Evolutionary conservation across 2,888 invertebrate species (phyloP).

Genomic region (Podabrus alpinus): DNA sequence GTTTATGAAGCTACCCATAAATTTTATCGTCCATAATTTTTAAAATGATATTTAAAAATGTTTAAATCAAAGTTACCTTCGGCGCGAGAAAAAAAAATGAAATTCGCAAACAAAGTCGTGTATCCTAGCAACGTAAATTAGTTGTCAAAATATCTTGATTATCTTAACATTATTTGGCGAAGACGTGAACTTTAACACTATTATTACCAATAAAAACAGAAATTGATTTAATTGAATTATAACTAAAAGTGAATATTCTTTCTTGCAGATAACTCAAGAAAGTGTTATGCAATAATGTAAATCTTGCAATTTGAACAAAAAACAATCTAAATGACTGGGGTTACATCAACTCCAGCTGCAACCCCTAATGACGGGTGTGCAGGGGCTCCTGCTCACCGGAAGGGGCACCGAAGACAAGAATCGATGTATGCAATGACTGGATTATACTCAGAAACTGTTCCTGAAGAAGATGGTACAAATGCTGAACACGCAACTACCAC

Average conservation of each 20-base stretch:
- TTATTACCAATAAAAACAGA: background rate
- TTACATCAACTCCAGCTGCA: constrained; percentile 11
- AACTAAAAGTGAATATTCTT: background rate
- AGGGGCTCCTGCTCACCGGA: constrained; percentile 41
- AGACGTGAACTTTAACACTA: too few relatives aligned
- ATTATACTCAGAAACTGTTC: constrained; percentile 74
- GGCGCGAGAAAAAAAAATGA: background rate
- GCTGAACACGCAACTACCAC: constrained; percentile 53
- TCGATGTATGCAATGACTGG: constrained; percentile 91
- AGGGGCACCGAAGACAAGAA: constrained; percentile 72
- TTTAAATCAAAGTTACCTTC: too few relatives aligned
- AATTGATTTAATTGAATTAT: background rate
- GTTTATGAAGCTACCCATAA: background rate
- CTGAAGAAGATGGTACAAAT: constrained; percentile 62
- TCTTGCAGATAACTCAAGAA: background rate
- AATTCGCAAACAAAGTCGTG: too few relatives aligned
- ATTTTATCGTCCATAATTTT: background rate
- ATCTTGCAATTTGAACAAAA: background rate
- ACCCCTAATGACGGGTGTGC: constrained; percentile 21
- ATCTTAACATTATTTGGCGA: too few relatives aligned
- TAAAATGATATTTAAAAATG: background rate
- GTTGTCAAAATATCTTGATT: too few relatives aligned
- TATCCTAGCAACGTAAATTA: too few relatives aligned
- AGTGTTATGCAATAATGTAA: background rate
- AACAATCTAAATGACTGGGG: constrained; percentile 24